Base-by-base conservation (phyloP, 2,888 invertebrate species). In the Rotaria sp. region DNA sequence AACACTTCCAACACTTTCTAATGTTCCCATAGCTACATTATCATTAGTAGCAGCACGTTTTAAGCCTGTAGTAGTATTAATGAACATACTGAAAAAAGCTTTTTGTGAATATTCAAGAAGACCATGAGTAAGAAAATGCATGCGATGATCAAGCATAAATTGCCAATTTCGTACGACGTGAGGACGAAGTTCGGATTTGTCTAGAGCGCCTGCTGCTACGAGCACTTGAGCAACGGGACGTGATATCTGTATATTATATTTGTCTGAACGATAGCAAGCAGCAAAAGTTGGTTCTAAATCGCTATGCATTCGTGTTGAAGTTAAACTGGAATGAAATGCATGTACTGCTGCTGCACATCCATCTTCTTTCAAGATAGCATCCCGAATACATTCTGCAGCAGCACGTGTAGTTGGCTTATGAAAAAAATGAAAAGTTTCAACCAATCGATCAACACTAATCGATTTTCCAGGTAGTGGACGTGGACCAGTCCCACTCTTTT, bases 231-330 rank as follows among this genome's bases (percentile, higher is more conserved):
- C 80, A 15, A 80, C 45, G 1, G 80, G 80, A 13, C 80, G 80
- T 13, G 80, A 80, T 45, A 80, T 80, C n/a, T 80, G 80, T 45
- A 80, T 45, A 80, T 45, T 41, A 80, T 80, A 80, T 41, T 80
- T 80, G n/a, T 80, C 80, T 15, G 15, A 11, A 80, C 45, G 45
- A 41, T 45, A 80, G n/a, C 80, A 80, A n/a, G 80, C 80, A 41
- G 80, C 80, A 45, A 45, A 80, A 5, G 80, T 80, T 41, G 80
- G 80, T 45, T 80, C 80, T 13, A 80, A 45, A 80, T 80, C 80
- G n/a, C 80, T 80, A n/a, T 80, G 45, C 80, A 80, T 26, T 45
- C n/a, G 45, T 41, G 41, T 45, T 15, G 45, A 80, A 18, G 80
- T 45, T 45, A 80, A 15, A 80, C 45, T 80, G 45, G 80, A 45